These are phyloP conservation scores for Gastrophryne carolinensis DNA, from an alignment of 2,797 vertebrate species.

Conservation along the genomic window DNA sequence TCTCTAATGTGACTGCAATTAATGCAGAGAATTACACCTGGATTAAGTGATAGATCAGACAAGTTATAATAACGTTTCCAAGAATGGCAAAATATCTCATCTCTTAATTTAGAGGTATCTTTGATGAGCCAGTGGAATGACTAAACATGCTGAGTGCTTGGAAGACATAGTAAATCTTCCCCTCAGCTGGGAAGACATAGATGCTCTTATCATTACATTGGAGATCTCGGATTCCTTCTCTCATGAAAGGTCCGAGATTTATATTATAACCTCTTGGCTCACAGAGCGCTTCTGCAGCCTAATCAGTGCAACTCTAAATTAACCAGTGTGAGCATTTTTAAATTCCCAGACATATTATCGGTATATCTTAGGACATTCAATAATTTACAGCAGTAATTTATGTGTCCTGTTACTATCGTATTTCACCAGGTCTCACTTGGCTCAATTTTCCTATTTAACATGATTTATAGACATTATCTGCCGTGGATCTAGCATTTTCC, in stretches of 20 bases:
- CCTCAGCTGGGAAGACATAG: constrained; percentile 51
- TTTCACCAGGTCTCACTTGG: constrained; percentile 58
- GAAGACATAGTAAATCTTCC: constrained; percentile 55
- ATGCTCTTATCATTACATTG: constrained; percentile 57
- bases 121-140: constrained; percentile 48
- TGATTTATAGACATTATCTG: constrained; percentile 41
- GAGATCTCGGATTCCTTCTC: constrained; percentile 56
- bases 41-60: constrained; percentile 51
- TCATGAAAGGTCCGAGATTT: constrained; percentile 57
- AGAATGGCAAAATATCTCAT: constrained; percentile 60
- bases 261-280: constrained; percentile 58
- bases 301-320: constrained; percentile 62
- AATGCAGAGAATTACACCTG: constrained; percentile 42
- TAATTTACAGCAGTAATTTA: constrained; percentile 59
- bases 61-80: constrained; percentile 60
- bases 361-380: constrained; percentile 64
- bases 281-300: constrained; percentile 57
- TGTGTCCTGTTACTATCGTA: constrained; percentile 57
- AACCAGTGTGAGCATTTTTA: constrained; percentile 64
- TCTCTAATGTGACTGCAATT: constrained; percentile 18
- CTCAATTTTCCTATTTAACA: constrained; percentile 36
- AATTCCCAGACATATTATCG: constrained; percentile 63
- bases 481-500: constrained; percentile 30
- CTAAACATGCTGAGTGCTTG: constrained; percentile 46
- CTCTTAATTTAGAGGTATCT: constrained; percentile 62